Conservation (phyloP, 2,888 invertebrate genomes). For the Drosophila longiperda region DNA sequence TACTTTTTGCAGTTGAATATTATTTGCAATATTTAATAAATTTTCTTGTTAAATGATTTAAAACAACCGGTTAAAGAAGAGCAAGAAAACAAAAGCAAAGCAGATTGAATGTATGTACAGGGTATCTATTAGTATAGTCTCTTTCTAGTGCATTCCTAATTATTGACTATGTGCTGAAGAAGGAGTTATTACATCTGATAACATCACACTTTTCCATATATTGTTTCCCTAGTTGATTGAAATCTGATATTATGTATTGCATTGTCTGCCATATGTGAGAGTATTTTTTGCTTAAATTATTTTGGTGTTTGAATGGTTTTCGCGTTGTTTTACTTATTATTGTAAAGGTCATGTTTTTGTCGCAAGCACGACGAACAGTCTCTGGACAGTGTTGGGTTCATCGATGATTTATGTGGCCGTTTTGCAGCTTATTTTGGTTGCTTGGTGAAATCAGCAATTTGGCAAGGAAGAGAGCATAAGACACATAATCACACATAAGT, state of each 20-base stretch:
- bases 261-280: conserved; percentile 3
- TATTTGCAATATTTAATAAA: neutral
- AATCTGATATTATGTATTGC: conserved; percentile 7
- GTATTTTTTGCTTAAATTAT: neutral
- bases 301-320: conserved; percentile 4
- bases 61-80: neutral
- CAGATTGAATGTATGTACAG: neutral
- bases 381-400: conserved; percentile 32
- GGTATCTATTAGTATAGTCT: neutral
- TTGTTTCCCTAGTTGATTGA: neutral
- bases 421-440: conserved; percentile 62
- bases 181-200: neutral
- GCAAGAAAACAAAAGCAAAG: neutral
- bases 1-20: neutral
- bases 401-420: conserved; percentile 58
- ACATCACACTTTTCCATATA: neutral
- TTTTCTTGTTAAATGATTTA: neutral
- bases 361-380: conserved; percentile 14
- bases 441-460: conserved; percentile 61
- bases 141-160: neutral
- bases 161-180: neutral
- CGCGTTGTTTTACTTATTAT: conserved; percentile 14
- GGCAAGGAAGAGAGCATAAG: conserved; percentile 61
- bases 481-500: conserved; percentile 78
- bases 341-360: conserved; percentile 16